phyloP scores from a whole-genome alignment of 2,797 vertebrate species.

The Leontocebus nigricollis region DNA sequence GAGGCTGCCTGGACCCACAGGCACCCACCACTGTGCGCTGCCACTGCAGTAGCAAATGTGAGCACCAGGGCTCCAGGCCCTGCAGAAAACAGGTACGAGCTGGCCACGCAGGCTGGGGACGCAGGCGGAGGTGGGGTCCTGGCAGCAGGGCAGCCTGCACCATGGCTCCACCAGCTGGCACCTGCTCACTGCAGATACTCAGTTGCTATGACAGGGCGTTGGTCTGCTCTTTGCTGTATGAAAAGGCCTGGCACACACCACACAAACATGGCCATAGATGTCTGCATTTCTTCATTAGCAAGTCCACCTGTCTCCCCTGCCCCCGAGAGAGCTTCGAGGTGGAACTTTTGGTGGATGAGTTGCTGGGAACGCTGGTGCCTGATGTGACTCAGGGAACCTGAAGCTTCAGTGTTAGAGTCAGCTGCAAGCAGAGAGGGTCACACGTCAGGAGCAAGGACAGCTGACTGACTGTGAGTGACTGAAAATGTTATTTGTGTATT shows the following conservation, averaged over 20 bases:
- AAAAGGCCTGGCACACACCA: neutral
- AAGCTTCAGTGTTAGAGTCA: fast-evolving
- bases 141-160: fast-evolving
- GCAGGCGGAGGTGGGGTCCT: neutral
- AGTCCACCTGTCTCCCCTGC: neutral
- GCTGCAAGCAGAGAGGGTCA: neutral
- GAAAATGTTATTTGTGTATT: neutral
- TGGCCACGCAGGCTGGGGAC: neutral
- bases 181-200: neutral
- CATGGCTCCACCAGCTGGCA: neutral
- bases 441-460: fast-evolving
- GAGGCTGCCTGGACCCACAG: no score
- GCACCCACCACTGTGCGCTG: fast-evolving
- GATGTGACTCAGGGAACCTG: fast-evolving
- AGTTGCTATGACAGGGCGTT: neutral
- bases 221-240: neutral
- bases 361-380: neutral
- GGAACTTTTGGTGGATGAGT: neutral
- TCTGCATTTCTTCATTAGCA: fast-evolving
- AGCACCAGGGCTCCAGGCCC: fast-evolving
- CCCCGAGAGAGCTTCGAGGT: fast-evolving
- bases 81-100: neutral
- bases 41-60: neutral
- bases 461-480: no score
- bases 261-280: fast-evolving